Evolutionary conservation across 1,140 invertebrate species (phyloP).

Genomic region (Camponotus pennsylvanicus): DNA sequence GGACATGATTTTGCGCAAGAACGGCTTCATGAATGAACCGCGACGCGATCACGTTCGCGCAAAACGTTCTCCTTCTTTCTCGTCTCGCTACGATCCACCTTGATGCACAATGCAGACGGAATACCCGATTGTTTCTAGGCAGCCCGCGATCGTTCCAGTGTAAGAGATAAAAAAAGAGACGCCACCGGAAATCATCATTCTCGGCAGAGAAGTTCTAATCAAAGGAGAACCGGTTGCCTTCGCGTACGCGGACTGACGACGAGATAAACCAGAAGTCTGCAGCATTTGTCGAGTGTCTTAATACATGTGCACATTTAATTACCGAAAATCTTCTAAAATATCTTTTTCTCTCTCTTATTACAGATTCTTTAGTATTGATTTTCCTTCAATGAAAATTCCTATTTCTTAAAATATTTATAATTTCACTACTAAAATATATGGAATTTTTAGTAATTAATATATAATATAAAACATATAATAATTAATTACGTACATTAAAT

Average conservation of each 20-base stretch:
- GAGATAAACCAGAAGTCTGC: slow-evolving; percentile 64
- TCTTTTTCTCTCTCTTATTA: background rate
- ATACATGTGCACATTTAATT: background rate
- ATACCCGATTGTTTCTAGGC: slow-evolving; percentile 79
- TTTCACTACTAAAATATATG: background rate
- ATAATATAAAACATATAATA: no score
- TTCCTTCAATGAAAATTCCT: background rate
- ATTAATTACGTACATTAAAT: background rate
- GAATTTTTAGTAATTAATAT: background rate
- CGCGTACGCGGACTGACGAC: slow-evolving; percentile 73
- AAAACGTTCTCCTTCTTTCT: slow-evolving; percentile 66
- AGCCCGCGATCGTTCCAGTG: slow-evolving; percentile 3
- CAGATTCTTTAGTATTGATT: background rate
- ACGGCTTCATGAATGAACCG: slow-evolving; percentile 80
- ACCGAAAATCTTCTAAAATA: background rate
- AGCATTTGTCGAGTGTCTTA: no score
- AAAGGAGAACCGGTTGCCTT: slow-evolving; percentile 70
- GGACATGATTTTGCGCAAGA: slow-evolving; percentile 67
- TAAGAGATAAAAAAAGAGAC: slow-evolving; percentile 77
- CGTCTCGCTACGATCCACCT: slow-evolving; percentile 3
- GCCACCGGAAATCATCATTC: slow-evolving; percentile 83
- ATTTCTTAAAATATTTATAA: background rate
- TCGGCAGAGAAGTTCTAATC: slow-evolving; percentile 69
- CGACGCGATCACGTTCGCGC: slow-evolving; percentile 41
- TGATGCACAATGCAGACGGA: slow-evolving; percentile 75